A percentile compares a stretch with the other conserved stretches of the same genome.
These are phyloP conservation scores for Protobothrops mucrosquamatus DNA, from an alignment of 2,113 vertebrate species.

Conservation along the genomic window DNA sequence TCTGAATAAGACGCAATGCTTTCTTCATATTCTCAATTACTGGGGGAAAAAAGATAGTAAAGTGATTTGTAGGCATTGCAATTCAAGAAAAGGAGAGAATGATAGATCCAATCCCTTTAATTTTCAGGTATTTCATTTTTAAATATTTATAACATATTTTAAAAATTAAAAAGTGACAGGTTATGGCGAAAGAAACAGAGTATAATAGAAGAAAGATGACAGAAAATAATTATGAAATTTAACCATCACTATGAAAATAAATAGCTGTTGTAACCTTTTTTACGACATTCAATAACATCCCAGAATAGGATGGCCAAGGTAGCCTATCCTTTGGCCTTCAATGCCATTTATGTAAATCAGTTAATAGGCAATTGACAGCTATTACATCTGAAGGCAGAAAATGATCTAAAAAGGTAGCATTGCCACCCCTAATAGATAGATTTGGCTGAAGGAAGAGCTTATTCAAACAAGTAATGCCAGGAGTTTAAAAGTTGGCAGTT, in stretches of 20 bases:
- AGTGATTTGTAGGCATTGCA: background rate
- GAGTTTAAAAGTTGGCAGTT: background rate
- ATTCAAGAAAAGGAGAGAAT: background rate
- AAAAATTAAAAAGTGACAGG: background rate
- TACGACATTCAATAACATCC: background rate
- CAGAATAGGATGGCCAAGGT: background rate
- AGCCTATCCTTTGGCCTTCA: background rate
- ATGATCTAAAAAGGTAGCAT: background rate
- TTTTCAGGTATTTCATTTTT: background rate
- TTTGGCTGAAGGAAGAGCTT: background rate
- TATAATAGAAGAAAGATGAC: background rate
- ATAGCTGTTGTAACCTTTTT: background rate
- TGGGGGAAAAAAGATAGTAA: conserved; percentile 51
- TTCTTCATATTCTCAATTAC: conserved; percentile 80
- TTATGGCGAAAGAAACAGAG: too few species aligned
- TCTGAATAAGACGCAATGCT: conserved; percentile 70
- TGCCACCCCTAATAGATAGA: background rate
- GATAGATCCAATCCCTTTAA: background rate
- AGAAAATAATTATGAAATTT: background rate
- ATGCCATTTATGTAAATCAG: background rate
- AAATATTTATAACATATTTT: background rate
- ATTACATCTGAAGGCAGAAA: background rate
- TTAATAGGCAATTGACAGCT: too few species aligned
- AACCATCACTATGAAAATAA: background rate
- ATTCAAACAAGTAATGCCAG: background rate